These are phyloP conservation scores for Polydrusus pterygomalis DNA, from an alignment of 2,888 invertebrate species.

Conservation along the genomic window DNA sequence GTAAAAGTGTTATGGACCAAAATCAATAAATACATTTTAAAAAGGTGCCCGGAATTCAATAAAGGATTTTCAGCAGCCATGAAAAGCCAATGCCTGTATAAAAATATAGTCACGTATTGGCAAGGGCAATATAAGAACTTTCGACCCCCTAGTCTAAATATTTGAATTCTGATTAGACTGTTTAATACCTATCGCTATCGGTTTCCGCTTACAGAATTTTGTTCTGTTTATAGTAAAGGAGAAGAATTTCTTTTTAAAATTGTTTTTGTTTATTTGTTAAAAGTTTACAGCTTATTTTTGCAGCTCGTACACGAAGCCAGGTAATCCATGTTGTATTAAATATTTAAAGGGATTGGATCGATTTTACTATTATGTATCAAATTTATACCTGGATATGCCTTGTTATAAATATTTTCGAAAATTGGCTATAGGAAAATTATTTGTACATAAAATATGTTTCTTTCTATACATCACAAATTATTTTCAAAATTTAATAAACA, in stretches of 20 bases:
- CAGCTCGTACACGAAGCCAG: too few species aligned
- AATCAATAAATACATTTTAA: slow-evolving; percentile 35
- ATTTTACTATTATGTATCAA: too few species aligned
- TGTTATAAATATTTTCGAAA: too few species aligned
- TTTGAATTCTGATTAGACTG: slow-evolving; percentile 36
- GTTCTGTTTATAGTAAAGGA: background rate
- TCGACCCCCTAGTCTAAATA: slow-evolving; percentile 30
- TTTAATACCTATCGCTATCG: slow-evolving; percentile 1
- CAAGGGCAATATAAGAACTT: slow-evolving; percentile 34
- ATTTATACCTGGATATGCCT: too few species aligned
- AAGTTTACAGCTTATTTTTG: background rate
- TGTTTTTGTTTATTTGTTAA: background rate
- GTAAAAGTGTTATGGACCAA: slow-evolving; percentile 31
- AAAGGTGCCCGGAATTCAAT: slow-evolving; percentile 36
- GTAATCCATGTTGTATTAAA: too few species aligned
- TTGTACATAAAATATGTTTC: too few species aligned
- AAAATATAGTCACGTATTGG: slow-evolving; percentile 37
- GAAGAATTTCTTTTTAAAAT: too few species aligned
- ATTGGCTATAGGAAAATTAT: too few species aligned
- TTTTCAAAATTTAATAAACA: too few species aligned
- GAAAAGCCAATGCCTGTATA: slow-evolving; percentile 30
- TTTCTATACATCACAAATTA: too few species aligned
- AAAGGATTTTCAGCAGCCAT: slow-evolving; percentile 21
- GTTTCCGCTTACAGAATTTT: slow-evolving; percentile 9
- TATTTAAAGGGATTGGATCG: too few species aligned